Percentiles rank a stretch among this genome's conserved stretches.
Evolutionary conservation across 2,797 vertebrate species (phyloP).

Genomic region (Paramormyrops hopkinsi): DNA sequence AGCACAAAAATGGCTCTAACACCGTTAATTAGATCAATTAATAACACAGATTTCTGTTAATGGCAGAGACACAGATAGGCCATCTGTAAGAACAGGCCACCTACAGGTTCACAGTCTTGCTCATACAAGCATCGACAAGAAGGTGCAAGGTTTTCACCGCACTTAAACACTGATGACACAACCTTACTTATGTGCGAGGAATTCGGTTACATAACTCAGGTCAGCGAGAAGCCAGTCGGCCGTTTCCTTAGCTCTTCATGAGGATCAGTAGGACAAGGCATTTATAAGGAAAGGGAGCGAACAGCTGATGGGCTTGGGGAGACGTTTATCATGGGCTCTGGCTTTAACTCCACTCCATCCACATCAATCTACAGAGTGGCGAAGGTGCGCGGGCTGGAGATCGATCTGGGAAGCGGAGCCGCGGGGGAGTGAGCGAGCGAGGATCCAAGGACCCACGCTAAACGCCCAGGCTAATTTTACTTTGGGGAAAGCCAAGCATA

Average conservation of each 20-base stretch:
- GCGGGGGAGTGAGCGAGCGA: neutral
- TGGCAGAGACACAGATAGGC: neutral
- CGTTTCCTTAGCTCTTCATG: neutral
- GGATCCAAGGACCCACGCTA: neutral
- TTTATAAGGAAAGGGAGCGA: neutral
- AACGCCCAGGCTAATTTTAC: neutral
- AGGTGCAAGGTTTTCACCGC: neutral
- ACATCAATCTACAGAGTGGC: neutral
- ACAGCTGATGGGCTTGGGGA: neutral
- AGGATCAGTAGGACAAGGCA: neutral
- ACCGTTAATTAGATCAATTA: neutral
- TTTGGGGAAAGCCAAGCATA: neutral
- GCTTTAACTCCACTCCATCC: neutral
- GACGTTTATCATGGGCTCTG: neutral
- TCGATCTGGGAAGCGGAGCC: neutral
- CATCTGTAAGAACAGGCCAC: neutral
- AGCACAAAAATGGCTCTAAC: too few relatives aligned
- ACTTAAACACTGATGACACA: neutral
- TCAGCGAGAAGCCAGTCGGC: neutral
- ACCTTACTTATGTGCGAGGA: neutral
- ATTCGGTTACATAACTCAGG: constrained; percentile 2
- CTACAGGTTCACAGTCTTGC: neutral
- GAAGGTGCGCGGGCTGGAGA: neutral
- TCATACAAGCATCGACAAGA: neutral
- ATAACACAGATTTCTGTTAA: neutral